Evolutionary conservation across 1,140 invertebrate species (phyloP).

Genomic region (Pachyrhynchus sulphureomaculatus): DNA sequence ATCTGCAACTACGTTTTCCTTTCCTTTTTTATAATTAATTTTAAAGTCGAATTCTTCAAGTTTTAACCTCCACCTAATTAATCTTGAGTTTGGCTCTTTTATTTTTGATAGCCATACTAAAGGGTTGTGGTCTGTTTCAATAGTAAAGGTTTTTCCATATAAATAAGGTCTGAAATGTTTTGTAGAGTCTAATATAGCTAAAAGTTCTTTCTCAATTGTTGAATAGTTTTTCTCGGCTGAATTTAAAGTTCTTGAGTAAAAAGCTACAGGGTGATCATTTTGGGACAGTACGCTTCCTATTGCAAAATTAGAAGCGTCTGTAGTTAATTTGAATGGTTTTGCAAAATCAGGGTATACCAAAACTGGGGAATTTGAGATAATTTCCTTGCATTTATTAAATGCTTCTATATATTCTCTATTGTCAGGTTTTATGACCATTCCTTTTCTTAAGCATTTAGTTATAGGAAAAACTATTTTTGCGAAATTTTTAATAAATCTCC

Average conservation of each 20-base stretch:
- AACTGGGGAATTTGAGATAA: conserved; percentile 43
- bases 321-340: conserved; percentile 45
- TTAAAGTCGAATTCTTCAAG: conserved; percentile 51
- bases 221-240: conserved; percentile 39
- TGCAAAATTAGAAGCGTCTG: conserved; percentile 47
- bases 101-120: conserved; percentile 45
- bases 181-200: conserved; percentile 25
- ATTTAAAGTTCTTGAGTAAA: conserved; percentile 43
- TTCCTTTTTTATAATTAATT: conserved; percentile 37
- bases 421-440: neutral
- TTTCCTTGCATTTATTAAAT: conserved; percentile 42
- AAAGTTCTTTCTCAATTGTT: conserved; percentile 42
- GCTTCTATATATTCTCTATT: conserved; percentile 5
- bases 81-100: conserved; percentile 49
- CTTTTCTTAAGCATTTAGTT: conserved; percentile 40
- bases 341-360: conserved; percentile 43
- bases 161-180: conserved; percentile 38
- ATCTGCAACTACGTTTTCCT: conserved; percentile 12
- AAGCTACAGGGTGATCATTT: conserved; percentile 45
- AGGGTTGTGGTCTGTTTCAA: conserved; percentile 34
- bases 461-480: neutral
- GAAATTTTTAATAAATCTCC: conserved; percentile 33
- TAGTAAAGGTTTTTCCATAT: conserved; percentile 30
- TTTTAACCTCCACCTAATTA: conserved; percentile 53
- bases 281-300: conserved; percentile 47